These are phyloP conservation scores for Champsocephalus esox DNA, from an alignment of 2,797 vertebrate genomes.

Conservation along the genomic window DNA sequence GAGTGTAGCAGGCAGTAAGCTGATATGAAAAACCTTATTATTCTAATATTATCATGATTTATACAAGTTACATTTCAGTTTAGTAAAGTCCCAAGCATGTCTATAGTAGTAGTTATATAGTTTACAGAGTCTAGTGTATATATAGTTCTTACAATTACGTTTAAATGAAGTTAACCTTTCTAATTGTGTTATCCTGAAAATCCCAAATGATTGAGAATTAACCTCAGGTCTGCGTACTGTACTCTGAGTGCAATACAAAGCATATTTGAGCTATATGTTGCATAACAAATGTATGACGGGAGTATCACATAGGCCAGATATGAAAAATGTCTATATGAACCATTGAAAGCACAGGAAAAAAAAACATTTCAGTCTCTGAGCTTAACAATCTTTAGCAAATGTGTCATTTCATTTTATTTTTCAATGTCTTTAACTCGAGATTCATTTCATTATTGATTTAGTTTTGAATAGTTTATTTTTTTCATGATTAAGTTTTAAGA, in stretches of 20 bases:
- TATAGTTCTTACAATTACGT: conserved; percentile 60
- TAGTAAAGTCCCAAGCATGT: conserved; percentile 37
- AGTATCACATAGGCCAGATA: conserved; percentile 37
- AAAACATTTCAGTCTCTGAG: conserved; percentile 13
- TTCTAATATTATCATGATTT: conserved; percentile 53
- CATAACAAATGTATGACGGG: conserved; percentile 17
- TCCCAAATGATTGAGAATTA: conserved; percentile 55
- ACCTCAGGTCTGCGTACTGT: conserved; percentile 69
- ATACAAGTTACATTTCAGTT: conserved; percentile 43
- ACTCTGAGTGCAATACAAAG: conserved; percentile 59
- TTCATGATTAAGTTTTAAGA: neutral
- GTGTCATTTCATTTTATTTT: neutral
- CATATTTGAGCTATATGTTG: conserved; percentile 50
- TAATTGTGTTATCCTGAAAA: conserved; percentile 44
- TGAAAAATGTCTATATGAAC: conserved; percentile 13
- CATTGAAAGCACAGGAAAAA: conserved; percentile 5
- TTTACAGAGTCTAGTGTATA: conserved; percentile 55
- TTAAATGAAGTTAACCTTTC: conserved; percentile 54
- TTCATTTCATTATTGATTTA: neutral
- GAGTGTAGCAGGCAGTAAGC: conserved; percentile 47
- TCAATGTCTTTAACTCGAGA: neutral
- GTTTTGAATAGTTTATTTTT: neutral
- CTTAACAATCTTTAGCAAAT: neutral
- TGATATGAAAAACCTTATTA: conserved; percentile 46
- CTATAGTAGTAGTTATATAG: conserved; percentile 46